phyloP scores from a whole-genome alignment of 2,113 vertebrate genomes.

The Hyperopisus bebe region DNA sequence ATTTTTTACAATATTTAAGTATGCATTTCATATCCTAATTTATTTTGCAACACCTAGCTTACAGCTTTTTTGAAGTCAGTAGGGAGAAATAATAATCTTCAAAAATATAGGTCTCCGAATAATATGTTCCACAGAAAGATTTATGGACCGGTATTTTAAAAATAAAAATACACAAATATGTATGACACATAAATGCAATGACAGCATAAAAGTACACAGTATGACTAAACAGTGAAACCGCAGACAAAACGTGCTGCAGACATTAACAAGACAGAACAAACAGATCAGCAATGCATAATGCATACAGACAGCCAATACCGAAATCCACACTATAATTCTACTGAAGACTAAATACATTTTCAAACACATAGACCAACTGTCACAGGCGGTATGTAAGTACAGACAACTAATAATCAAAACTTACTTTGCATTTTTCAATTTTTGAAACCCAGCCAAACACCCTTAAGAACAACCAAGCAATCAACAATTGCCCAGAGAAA shows the following conservation, averaged over 20 bases:
- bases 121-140: not conserved
- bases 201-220: not conserved
- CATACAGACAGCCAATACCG: not conserved
- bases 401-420: not conserved
- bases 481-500: slow-evolving; percentile 18
- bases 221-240: not conserved
- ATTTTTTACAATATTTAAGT: not conserved
- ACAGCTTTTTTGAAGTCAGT: not conserved
- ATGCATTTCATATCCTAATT: not conserved
- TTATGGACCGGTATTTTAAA: not conserved
- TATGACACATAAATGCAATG: not conserved
- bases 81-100: not conserved
- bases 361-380: not conserved
- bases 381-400: not conserved
- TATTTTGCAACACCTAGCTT: not conserved
- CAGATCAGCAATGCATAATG: not conserved
- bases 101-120: not conserved
- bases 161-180: not conserved
- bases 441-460: slow-evolving; percentile 70
- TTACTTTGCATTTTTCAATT: slow-evolving; percentile 57
- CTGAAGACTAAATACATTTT: not conserved
- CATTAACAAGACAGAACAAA: not conserved
- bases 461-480: slow-evolving; percentile 12
- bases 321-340: not conserved
- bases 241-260: not conserved